Base-by-base conservation (phyloP, 2,797 vertebrate species). In the Falco columbarius region DNA sequence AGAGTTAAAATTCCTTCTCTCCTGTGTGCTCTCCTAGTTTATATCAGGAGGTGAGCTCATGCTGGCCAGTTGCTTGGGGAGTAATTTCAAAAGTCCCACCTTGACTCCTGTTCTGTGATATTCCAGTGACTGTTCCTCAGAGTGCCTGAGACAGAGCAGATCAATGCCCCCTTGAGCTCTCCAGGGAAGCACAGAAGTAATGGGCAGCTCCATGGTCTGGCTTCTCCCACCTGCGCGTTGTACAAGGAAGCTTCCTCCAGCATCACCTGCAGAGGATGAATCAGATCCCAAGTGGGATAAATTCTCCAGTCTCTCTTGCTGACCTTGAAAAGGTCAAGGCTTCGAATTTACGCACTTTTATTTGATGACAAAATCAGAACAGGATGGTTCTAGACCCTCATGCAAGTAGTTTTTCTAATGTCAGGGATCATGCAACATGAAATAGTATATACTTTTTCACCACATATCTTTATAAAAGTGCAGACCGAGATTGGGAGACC, bases 71-170 rank as follows among this genome's bases (percentile, higher is more conserved):
- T 47, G 46, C 29, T 8, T 70, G 16, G 52, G 27, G 3, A 24
- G 22, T 32, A 61, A 75, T 38, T 86, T 52, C 16, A 23, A 7
- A 72, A 65, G 14, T 55, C 14, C 9, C n/a, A 55, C 40, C 9
- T 47, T 36, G 27, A 26, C 17, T 92, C 80, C 29, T 51, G 3
- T 51, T 89, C 58, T 34, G 5, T 54, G 49, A n/a, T 49, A 46
- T 27, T 83, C 42, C 34, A 58, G 34, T 9, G 29, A 21, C 7
- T 34, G 7, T 6, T 76, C 19, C 36, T 51, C 32, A 52, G 23
- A 66, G 12, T 7, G 23, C 18, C 49, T 34, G 26, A 0, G 0
- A 21, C 1, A 71, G 21, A 84, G n/a, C 10, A 29, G 3, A 26
- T 12, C 61, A 65, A 12, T 5, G 11, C 3, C 18, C 7, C 46